Evolutionary conservation across 2,888 invertebrate genomes (phyloP), one percentile per base, ranked within the genome.

Genomic region (Holacanthella duospinosa): DNA sequence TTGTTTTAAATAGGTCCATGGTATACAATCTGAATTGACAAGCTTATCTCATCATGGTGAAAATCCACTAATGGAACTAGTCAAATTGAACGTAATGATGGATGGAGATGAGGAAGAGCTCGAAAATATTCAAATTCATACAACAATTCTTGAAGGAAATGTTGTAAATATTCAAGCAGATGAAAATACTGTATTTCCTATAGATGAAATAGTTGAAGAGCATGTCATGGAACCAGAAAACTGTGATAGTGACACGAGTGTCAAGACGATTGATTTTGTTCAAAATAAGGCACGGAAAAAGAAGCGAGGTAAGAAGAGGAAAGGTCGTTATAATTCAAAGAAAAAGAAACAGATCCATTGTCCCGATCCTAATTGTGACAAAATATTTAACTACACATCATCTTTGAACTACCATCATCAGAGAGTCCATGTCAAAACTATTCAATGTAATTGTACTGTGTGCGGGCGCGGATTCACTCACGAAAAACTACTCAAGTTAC

Each of bases 401-500:
- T 87, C 87, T 1, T 82, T 88, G 62, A 80, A 85, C 28, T 88
- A 88, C 77, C 88, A 88, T 77, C 55, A 53, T 3, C 36, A 43
- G 24, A 25, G 58, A 1, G 43, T 28, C 27, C 65, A 63, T 29
- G 43, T 1, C 29, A 53, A 36, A 16, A 36, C 36, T 36, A 36
- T 36, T 12, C 36, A 16, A 6, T 36, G 9, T 12, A 36, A 6
- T 16, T 36, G 36, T 36, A 6, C 36, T 16, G 16, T 36, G 6
- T 36, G 36, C 36, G 16, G 16, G 9, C 36, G 36, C 36, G 59
- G 88, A 87, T 91, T 90, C 78, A 84, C 85, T 71, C 87, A 87
- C 75, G 85, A 84, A 68, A 86, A 86, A 74, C 78, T 88, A 60
- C 78, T 89, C 68, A 83, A 85, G 75, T 80, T 87, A 68, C 88